Evolutionary conservation across 35 echinoderm and acorn worm genomes (phyloP).

Genomic region (Apostichopus parvimensis): DNA sequence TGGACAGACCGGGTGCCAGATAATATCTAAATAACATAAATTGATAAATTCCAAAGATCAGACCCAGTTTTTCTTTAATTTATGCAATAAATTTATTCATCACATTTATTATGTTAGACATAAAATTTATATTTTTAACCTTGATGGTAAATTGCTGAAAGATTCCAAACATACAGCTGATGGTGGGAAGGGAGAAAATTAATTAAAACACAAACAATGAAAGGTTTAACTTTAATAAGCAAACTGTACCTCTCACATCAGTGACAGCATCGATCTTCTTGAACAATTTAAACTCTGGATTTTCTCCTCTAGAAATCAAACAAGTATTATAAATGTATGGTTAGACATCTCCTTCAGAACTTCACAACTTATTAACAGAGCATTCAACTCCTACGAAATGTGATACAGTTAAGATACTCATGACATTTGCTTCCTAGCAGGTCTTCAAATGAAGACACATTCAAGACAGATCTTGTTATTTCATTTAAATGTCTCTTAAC

Average conservation of each 20-base stretch:
- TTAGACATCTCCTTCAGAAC: background rate
- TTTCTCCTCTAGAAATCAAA: background rate
- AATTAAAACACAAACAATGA: too few relatives aligned
- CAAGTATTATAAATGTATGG: background rate
- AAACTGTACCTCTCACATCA: background rate
- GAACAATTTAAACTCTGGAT: background rate
- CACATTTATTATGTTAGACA: background rate
- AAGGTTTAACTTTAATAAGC: too few relatives aligned
- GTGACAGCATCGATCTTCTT: background rate
- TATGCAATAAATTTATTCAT: background rate
- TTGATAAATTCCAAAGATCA: background rate
- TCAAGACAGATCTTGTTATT: too few relatives aligned
- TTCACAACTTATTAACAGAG: background rate
- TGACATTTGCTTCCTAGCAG: too few relatives aligned
- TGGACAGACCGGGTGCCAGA: conserved; percentile 18
- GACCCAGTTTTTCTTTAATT: too few relatives aligned
- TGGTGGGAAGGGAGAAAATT: background rate
- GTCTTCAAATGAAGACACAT: too few relatives aligned
- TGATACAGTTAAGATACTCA: too few relatives aligned
- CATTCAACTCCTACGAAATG: too few relatives aligned
- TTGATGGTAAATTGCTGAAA: too few relatives aligned
- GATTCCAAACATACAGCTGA: background rate
- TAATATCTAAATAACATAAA: background rate
- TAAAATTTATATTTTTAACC: background rate
- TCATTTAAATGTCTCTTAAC: too few relatives aligned